phyloP scores from a whole-genome alignment of 2,888 invertebrate species.

The Eucera pruinosa region DNA sequence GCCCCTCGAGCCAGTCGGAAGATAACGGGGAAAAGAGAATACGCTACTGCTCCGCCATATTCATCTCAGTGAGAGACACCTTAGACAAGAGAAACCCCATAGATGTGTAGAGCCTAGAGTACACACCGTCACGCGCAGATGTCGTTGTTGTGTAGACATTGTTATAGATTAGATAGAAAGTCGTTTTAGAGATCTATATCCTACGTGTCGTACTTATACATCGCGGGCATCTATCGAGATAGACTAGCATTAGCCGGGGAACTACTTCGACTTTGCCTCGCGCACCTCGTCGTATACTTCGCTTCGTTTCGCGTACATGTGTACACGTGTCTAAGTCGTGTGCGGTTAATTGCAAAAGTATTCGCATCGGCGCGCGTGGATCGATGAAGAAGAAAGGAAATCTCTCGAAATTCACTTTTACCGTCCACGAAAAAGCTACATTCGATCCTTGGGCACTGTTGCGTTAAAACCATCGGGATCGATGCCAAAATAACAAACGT shows the following conservation, averaged over 20 bases:
- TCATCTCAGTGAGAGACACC: conserved; percentile 68
- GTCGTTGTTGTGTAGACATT: conserved; percentile 66
- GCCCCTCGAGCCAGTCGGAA: conserved; percentile 13
- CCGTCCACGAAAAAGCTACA: too few relatives aligned
- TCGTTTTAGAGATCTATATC: conserved; percentile 43
- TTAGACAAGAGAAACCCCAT: conserved; percentile 67
- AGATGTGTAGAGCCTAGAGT: conserved; percentile 70
- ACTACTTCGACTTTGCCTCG: neutral
- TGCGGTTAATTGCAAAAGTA: too few relatives aligned
- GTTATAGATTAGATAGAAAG: conserved; percentile 58
- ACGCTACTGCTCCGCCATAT: conserved; percentile 58
- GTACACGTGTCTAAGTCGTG: too few relatives aligned
- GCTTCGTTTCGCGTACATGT: conserved; percentile 16
- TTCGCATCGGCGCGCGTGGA: too few relatives aligned
- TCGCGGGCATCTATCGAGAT: too few relatives aligned
- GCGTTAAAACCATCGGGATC: too few relatives aligned
- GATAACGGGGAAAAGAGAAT: conserved; percentile 44
- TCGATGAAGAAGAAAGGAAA: too few relatives aligned
- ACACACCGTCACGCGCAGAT: conserved; percentile 64
- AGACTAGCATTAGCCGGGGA: conserved; percentile 16
- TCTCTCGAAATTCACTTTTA: too few relatives aligned
- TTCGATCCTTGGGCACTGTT: too few relatives aligned
- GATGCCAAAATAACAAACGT: too few relatives aligned
- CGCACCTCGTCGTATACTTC: conserved; percentile 6
- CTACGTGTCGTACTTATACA: neutral